Evolutionary conservation across 2,113 vertebrate genomes (phyloP).

Genomic region (Uropsilus gracilis): DNA sequence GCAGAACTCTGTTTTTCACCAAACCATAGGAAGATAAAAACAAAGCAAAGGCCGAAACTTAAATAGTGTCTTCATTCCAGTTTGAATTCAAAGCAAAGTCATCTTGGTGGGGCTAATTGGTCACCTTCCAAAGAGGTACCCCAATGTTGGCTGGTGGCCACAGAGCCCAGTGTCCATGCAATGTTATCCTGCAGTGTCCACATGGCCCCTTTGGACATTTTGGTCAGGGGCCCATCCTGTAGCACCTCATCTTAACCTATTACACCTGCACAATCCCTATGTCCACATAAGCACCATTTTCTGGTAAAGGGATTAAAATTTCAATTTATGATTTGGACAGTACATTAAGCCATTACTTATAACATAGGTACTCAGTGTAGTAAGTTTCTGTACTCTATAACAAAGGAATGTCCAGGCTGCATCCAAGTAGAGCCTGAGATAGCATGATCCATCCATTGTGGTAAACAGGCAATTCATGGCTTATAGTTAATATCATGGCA

Average conservation of each 20-base stretch:
- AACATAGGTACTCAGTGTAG: not conserved
- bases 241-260: not conserved
- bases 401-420: not conserved
- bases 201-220: not conserved
- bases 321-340: not conserved
- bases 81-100: not conserved
- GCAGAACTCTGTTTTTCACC: not conserved
- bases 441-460: not conserved
- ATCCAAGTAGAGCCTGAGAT: fast-evolving
- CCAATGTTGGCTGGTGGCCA: fast-evolving
- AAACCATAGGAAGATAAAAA: not conserved
- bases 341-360: not conserved
- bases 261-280: not conserved
- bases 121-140: not conserved
- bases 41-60: not conserved
- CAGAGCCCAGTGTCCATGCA: fast-evolving
- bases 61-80: not conserved
- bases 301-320: not conserved
- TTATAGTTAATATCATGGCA: not conserved
- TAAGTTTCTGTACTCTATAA: not conserved
- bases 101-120: not conserved
- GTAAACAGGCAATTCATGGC: not conserved
- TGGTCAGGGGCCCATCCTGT: not conserved
- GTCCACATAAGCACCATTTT: not conserved
- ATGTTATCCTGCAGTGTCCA: not conserved